These are phyloP conservation scores for Tipula lateralis DNA, from an alignment of 2,888 invertebrate species.

Conservation along the genomic window DNA sequence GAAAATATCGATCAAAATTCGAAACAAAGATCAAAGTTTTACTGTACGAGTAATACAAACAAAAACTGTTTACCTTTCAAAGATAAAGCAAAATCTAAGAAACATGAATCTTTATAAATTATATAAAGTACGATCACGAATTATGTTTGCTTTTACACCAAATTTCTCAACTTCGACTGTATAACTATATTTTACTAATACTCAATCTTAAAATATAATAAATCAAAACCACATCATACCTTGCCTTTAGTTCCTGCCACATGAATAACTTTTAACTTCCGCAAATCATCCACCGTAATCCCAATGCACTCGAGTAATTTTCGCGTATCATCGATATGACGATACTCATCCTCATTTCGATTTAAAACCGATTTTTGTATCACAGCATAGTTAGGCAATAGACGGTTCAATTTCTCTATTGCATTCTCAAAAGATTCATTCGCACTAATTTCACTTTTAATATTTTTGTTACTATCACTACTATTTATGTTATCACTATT, in stretches of 20 bases:
- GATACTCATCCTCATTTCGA: conserved; percentile 9
- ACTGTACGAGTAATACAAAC: no score
- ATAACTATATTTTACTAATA: not conserved
- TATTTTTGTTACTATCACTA: not conserved
- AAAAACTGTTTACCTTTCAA: no score
- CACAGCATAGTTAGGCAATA: conserved; percentile 21
- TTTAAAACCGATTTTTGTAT: not conserved
- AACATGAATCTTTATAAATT: no score
- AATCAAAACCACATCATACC: conserved; percentile 43
- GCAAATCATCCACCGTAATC: conserved; percentile 59
- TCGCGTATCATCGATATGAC: conserved; percentile 52
- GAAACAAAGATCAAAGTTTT: no score
- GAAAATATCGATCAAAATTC: no score
- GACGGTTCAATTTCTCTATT: conserved; percentile 4
- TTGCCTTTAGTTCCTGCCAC: conserved; percentile 98
- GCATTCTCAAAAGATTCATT: not conserved
- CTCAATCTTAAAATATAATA: not conserved
- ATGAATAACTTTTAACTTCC: conserved; percentile 81
- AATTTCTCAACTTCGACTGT: not conserved
- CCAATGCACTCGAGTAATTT: conserved; percentile 62
- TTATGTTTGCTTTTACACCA: no score
- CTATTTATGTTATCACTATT: not conserved
- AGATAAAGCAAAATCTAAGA: no score
- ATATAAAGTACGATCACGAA: no score
- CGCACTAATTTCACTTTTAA: not conserved